Percentiles rank a stretch among this genome's conserved stretches.
Conservation (phyloP, 1,140 invertebrate genomes). For the Solenopsis invicta region DNA sequence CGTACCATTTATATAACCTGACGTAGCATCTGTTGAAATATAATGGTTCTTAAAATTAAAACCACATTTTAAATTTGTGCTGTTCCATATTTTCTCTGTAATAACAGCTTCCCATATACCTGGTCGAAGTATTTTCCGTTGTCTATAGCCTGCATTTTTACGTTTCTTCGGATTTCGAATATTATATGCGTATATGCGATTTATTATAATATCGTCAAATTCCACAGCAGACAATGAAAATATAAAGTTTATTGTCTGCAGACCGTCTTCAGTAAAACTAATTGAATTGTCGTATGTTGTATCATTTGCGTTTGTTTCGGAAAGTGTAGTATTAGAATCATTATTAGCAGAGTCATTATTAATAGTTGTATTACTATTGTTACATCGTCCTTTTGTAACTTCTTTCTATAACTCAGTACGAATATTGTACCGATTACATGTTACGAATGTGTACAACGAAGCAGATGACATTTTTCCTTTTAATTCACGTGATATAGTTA, state of each 20-base stretch:
- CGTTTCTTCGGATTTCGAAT: neutral
- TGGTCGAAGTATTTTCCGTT: neutral
- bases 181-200: neutral
- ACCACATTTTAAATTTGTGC: slow-evolving; percentile 44
- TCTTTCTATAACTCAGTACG: neutral
- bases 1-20: slow-evolving; percentile 56
- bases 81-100: slow-evolving; percentile 51
- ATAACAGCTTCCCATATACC: slow-evolving; percentile 40
- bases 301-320: neutral
- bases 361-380: neutral
- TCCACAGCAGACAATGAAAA: slow-evolving; percentile 1
- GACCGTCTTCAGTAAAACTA: neutral
- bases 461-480: neutral
- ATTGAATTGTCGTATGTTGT: neutral
- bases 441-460: slow-evolving; percentile 5
- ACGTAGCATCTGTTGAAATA: slow-evolving; percentile 25
- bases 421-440: slow-evolving; percentile 8
- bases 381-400: neutral
- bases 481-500: neutral
- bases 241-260: slow-evolving; percentile 1
- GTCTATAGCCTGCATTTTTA: neutral
- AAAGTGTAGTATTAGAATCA: neutral
- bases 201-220: neutral
- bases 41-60: slow-evolving; percentile 59
- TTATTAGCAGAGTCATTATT: too few species aligned